Evolutionary conservation across 1,140 invertebrate species (phyloP).

Genomic region (Lordiphosa collinella): DNA sequence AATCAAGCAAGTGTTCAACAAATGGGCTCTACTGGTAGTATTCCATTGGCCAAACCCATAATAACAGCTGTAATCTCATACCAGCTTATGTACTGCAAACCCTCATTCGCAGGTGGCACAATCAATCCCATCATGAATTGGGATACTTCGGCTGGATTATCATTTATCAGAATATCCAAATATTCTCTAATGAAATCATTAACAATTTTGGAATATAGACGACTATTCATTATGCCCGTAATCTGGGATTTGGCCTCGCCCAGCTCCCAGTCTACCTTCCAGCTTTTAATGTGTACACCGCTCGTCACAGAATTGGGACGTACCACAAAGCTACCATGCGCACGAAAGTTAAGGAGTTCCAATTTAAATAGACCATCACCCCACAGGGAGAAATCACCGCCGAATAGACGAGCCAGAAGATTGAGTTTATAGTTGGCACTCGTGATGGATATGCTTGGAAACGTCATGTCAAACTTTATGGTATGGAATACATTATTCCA

Average conservation of each 20-base stretch:
- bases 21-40: slow-evolving; percentile 58
- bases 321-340: slow-evolving; percentile 60
- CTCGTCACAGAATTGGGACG: slow-evolving; percentile 36
- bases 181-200: slow-evolving; percentile 60
- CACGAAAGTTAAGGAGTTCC: slow-evolving; percentile 48
- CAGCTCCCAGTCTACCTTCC: slow-evolving; percentile 53
- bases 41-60: slow-evolving; percentile 45
- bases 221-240: slow-evolving; percentile 52
- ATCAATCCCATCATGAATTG: slow-evolving; percentile 51
- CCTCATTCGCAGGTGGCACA: slow-evolving; percentile 48
- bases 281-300: slow-evolving; percentile 37
- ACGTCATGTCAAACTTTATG: slow-evolving; percentile 63
- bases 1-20: slow-evolving; percentile 31
- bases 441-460: slow-evolving; percentile 37
- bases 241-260: slow-evolving; percentile 45
- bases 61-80: slow-evolving; percentile 67
- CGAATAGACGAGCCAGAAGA: slow-evolving; percentile 31
- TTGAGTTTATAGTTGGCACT: slow-evolving; percentile 57
- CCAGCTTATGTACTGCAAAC: slow-evolving; percentile 56
- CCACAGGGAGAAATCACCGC: slow-evolving; percentile 24
- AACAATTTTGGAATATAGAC: slow-evolving; percentile 40
- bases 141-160: slow-evolving; percentile 51
- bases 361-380: slow-evolving; percentile 53
- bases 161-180: slow-evolving; percentile 51
- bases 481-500: slow-evolving; percentile 61